A percentile compares a stretch with the other conserved stretches of the same genome.
These are phyloP conservation scores for Scolopax rusticola DNA, from an alignment of 2,797 vertebrate species.

Conservation along the genomic window DNA sequence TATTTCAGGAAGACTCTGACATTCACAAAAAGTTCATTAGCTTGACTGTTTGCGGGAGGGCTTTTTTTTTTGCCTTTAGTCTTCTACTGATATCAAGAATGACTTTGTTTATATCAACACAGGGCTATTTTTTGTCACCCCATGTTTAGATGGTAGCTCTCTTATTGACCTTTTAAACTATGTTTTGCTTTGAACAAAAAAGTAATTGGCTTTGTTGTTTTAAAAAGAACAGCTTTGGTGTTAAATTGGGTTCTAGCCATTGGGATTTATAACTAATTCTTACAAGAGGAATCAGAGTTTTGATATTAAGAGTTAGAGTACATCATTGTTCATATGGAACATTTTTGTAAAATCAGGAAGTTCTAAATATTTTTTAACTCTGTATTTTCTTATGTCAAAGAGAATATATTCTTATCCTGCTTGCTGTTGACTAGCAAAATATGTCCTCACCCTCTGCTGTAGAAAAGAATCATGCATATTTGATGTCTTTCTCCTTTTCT, in stretches of 20 bases:
- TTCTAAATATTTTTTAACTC: background rate
- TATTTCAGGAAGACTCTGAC: constrained; percentile 41
- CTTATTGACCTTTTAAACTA: constrained; percentile 5
- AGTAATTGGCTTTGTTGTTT: background rate
- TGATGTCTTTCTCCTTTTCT: constrained; percentile 20
- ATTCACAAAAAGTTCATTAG: constrained; percentile 23
- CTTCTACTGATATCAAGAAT: background rate
- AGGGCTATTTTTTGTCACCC: background rate
- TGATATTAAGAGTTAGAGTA: background rate
- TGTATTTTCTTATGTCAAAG: background rate
- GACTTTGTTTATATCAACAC: constrained; percentile 1
- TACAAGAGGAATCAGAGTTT: background rate
- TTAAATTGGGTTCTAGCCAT: background rate
- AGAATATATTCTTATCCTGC: background rate
- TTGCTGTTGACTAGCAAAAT: background rate
- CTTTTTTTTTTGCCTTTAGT: constrained; percentile 1
- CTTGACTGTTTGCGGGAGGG: background rate
- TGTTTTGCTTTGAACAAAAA: background rate
- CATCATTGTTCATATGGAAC: background rate
- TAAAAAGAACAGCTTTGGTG: background rate
- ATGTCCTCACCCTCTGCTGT: background rate
- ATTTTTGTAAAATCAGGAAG: background rate
- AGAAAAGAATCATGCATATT: background rate
- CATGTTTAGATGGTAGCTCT: background rate
- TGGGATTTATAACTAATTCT: constrained; percentile 25